Evolutionary conservation across 2,113 vertebrate species (phyloP).

Genomic region (Cynoglossus semilaevis): DNA sequence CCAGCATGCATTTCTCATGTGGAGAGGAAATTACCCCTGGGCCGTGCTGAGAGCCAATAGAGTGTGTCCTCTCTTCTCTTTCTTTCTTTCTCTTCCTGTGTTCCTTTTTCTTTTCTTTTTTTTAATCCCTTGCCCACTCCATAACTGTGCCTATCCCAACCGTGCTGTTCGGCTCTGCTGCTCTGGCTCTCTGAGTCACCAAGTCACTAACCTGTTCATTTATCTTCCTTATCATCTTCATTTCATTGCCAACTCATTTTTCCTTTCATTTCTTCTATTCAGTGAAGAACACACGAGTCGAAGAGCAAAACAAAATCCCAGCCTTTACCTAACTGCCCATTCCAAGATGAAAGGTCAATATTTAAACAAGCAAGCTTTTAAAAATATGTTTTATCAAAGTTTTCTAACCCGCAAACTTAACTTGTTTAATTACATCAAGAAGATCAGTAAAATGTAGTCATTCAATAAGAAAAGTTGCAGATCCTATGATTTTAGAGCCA

Average conservation of each 20-base stretch:
- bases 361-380: too few relatives aligned
- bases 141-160: constrained; percentile 38
- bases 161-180: constrained; percentile 12
- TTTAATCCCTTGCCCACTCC: constrained; percentile 49
- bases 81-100: background rate
- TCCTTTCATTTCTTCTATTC: background rate
- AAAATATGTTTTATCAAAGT: too few relatives aligned
- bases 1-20: constrained; percentile 78
- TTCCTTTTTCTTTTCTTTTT: constrained; percentile 34
- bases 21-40: constrained; percentile 76
- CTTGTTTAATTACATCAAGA: too few relatives aligned
- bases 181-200: constrained; percentile 26
- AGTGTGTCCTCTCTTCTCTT: constrained; percentile 63
- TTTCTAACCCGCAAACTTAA: too few relatives aligned
- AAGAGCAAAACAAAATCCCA: too few relatives aligned
- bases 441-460: too few relatives aligned
- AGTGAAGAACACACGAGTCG: too few relatives aligned
- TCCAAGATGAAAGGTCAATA: too few relatives aligned
- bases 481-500: too few relatives aligned
- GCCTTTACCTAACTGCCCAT: too few relatives aligned
- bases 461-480: background rate
- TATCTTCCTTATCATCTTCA: constrained; percentile 29
- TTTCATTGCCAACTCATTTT: constrained; percentile 26
- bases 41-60: constrained; percentile 73
- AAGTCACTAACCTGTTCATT: constrained; percentile 40